These are phyloP conservation scores for Cricetomys ansorgei DNA, from an alignment of 2,113 vertebrate species.

Conservation along the genomic window DNA sequence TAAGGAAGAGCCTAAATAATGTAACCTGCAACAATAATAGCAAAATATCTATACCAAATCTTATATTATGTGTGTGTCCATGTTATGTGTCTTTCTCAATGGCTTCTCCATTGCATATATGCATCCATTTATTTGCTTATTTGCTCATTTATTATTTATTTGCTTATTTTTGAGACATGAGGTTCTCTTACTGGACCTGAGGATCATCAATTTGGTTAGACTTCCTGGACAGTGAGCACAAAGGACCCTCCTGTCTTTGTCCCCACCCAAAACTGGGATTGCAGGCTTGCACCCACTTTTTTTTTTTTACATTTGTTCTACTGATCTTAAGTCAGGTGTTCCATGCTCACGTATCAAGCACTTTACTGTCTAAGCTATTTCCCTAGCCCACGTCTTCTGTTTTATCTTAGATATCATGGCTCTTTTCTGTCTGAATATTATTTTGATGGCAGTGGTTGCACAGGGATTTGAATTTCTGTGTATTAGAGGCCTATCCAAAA, in stretches of 20 bases:
- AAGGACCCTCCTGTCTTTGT: background rate
- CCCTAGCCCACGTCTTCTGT: background rate
- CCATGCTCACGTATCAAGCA: background rate
- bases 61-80: background rate
- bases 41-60: background rate
- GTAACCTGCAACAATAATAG: background rate
- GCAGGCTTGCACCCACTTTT: background rate
- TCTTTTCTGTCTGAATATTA: background rate
- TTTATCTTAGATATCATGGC: background rate
- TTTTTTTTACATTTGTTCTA: background rate
- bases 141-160: background rate
- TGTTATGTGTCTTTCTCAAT: background rate
- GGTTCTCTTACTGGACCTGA: background rate
- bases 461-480: background rate
- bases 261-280: background rate
- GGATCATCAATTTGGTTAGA: background rate
- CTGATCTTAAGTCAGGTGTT: background rate
- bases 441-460: background rate
- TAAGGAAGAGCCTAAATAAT: conserved; percentile 27
- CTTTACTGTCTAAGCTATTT: background rate
- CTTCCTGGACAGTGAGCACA: background rate
- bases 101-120: background rate
- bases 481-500: background rate
- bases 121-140: background rate
- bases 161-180: background rate